Evolutionary conservation across 2,888 invertebrate genomes (phyloP).

Genomic region (Parnassius mnemosyne): DNA sequence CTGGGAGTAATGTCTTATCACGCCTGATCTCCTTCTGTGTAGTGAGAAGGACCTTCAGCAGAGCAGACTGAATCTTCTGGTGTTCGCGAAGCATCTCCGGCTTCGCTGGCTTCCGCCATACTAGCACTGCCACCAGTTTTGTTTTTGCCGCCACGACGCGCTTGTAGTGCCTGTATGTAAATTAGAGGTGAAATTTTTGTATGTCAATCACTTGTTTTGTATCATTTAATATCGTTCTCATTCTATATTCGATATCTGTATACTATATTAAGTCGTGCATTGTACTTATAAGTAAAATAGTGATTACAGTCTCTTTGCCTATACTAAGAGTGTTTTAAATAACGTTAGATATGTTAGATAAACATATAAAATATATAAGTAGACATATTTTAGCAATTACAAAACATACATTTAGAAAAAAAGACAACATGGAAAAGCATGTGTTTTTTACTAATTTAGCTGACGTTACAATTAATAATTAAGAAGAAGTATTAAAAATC

Average conservation of each 20-base stretch:
- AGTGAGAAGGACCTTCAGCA: slow-evolving; percentile 89
- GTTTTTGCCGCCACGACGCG: slow-evolving; percentile 80
- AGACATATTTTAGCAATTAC: slow-evolving; percentile 4
- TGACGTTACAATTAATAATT: slow-evolving; percentile 4
- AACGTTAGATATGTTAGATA: no score
- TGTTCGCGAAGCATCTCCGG: slow-evolving; percentile 88
- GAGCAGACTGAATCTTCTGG: slow-evolving; percentile 96
- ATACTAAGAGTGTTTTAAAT: no score
- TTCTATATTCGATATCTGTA: no score
- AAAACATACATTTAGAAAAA: slow-evolving; percentile 15
- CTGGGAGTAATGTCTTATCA: slow-evolving; percentile 40
- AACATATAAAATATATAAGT: no score
- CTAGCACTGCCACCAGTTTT: slow-evolving; percentile 71
- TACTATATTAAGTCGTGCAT: no score
- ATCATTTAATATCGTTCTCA: no score
- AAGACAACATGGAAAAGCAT: slow-evolving; percentile 12
- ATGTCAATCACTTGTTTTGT: no score
- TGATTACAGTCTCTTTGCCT: no score
- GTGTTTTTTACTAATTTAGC: slow-evolving; percentile 14
- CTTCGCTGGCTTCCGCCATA: slow-evolving; percentile 85
- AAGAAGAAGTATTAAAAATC: neutral
- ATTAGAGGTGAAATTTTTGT: no score
- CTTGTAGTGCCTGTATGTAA: slow-evolving; percentile 86
- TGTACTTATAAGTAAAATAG: no score
- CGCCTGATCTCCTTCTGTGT: slow-evolving; percentile 80